Evolutionary conservation across 2,113 vertebrate genomes (phyloP).

Genomic region (Ceyx melanurus): DNA sequence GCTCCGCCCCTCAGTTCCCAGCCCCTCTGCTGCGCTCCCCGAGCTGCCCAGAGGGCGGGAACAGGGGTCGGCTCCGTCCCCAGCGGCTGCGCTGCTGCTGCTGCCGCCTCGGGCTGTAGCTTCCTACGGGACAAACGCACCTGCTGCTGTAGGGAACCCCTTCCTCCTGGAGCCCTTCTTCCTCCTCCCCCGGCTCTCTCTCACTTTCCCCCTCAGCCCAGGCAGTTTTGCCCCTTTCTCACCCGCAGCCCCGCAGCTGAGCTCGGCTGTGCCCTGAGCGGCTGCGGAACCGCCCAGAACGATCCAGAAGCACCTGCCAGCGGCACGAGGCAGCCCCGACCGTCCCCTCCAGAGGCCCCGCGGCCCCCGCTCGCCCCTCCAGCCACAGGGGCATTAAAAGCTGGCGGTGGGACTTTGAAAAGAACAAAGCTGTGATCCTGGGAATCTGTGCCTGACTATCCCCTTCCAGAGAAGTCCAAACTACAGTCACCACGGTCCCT

Average conservation of each 20-base stretch:
- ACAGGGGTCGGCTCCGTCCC: too few relatives aligned
- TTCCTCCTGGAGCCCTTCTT: background rate
- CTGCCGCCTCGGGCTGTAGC: background rate
- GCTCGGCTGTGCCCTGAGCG: background rate
- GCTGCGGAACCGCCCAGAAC: background rate
- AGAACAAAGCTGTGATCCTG: background rate
- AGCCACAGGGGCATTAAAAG: background rate
- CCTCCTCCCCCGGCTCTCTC: background rate
- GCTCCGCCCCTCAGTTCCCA: too few relatives aligned
- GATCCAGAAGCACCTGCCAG: too few relatives aligned
- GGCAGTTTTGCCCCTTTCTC: background rate
- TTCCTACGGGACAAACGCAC: background rate
- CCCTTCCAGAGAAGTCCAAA: background rate
- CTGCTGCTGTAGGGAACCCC: background rate
- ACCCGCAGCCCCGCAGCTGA: fast-evolving
- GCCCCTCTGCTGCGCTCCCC: background rate
- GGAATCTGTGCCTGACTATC: background rate
- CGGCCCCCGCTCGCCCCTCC: fast-evolving
- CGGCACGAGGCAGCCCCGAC: fast-evolving
- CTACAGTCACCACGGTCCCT: background rate
- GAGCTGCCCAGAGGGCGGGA: background rate
- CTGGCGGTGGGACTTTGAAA: background rate
- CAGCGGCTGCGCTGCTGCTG: background rate
- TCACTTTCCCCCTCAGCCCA: background rate
- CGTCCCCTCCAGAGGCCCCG: background rate